A percentile compares a stretch with the other conserved stretches of the same genome.
These are phyloP conservation scores for Plutella xylostella DNA, from an alignment of 2,888 invertebrate species.

Conservation along the genomic window DNA sequence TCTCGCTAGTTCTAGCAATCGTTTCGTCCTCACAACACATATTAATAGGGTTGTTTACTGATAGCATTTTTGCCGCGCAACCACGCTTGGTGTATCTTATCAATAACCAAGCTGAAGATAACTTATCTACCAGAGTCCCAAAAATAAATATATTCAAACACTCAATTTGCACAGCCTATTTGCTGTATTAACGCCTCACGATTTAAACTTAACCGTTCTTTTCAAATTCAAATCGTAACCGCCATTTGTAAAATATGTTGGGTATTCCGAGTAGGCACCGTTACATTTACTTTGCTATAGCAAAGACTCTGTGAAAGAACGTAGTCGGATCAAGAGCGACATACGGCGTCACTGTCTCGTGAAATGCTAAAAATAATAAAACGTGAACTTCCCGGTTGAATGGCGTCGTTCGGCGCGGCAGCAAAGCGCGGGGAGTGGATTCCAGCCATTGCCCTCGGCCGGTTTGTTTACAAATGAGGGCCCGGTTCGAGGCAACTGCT, in stretches of 20 bases:
- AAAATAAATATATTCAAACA: no score
- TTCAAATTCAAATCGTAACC: no score
- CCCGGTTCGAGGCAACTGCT: constrained; percentile 28
- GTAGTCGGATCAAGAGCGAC: constrained; percentile 8
- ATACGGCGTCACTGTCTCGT: constrained; percentile 38
- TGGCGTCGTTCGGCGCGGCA: constrained; percentile 48
- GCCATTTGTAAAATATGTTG: no score
- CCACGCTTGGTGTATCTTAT: no score
- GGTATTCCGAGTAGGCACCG: background rate
- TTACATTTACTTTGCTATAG: background rate
- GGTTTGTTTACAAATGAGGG: constrained; percentile 69
- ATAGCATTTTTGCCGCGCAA: no score
- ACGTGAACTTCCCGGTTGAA: constrained; percentile 68
- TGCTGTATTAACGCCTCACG: no score
- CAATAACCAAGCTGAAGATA: no score
- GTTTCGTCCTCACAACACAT: constrained; percentile 5
- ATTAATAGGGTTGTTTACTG: no score
- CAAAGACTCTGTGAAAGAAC: constrained; percentile 1
- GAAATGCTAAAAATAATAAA: constrained; percentile 66
- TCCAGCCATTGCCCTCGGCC: constrained; percentile 63
- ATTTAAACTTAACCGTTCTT: no score
- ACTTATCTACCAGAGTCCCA: no score
- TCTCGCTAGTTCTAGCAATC: no score
- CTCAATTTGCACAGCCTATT: no score
- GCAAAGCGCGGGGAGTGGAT: constrained; percentile 49